Percentiles rank a stretch among this genome's conserved stretches.
Conservation (phyloP, 2,888 invertebrate species). For the Serripes groenlandicus region DNA sequence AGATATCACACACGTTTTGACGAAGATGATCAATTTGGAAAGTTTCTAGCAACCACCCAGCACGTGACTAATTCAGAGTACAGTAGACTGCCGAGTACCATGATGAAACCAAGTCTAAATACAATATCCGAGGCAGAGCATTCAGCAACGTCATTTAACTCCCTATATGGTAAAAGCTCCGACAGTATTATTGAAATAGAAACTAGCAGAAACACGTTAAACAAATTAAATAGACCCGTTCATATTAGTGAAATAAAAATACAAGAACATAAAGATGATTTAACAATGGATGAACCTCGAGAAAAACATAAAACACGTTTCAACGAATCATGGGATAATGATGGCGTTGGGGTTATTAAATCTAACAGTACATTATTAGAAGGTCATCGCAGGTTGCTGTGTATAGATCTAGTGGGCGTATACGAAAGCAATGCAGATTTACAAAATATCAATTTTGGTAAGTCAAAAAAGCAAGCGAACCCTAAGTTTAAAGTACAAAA, state of each 20-base stretch:
- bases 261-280: no score
- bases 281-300: no score
- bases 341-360: no score
- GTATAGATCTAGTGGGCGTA: conserved; percentile 3
- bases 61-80: not conserved
- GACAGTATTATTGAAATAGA: conserved; percentile 15
- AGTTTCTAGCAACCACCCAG: not conserved
- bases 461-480: no score
- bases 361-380: not conserved
- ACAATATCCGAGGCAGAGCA: not conserved
- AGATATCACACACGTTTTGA: no score
- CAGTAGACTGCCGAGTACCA: not conserved
- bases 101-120: not conserved
- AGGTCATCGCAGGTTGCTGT: not conserved
- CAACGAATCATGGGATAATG: no score
- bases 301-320: no score
- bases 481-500: no score
- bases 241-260: not conserved
- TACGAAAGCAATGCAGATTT: conserved; percentile 14
- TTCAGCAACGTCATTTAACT: not conserved
- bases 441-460: not conserved
- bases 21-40: not conserved
- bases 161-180: not conserved
- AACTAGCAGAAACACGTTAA: not conserved
- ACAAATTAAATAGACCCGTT: not conserved